Conservation (phyloP, 1,140 invertebrate genomes). For the Halictus rubicundus region DNA sequence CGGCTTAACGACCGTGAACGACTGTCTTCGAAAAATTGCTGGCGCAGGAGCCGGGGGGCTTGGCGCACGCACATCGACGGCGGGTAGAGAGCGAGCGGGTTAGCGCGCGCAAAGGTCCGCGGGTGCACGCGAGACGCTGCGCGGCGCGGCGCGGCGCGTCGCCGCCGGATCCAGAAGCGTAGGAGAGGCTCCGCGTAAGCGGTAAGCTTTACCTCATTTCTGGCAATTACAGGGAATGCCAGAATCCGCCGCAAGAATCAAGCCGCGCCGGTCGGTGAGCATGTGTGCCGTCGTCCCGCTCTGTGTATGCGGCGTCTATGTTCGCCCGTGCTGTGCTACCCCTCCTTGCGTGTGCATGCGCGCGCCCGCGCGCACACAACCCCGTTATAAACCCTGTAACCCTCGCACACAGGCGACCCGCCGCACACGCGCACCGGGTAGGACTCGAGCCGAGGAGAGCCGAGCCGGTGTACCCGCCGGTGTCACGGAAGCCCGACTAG, state of each 20-base stretch:
- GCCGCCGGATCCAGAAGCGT: slow-evolving; percentile 50
- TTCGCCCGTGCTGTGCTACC: slow-evolving; percentile 47
- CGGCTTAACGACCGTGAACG: slow-evolving; percentile 3
- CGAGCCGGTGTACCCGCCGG: slow-evolving; percentile 48
- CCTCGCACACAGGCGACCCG: slow-evolving; percentile 7
- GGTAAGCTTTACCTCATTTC: slow-evolving; percentile 79
- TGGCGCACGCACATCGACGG: not conserved
- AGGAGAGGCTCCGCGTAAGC: slow-evolving; percentile 71
- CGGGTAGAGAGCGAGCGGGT: not conserved
- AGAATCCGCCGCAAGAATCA: slow-evolving; percentile 80
- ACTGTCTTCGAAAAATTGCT: slow-evolving; percentile 27
- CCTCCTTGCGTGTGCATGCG: slow-evolving; percentile 40
- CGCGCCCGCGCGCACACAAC: slow-evolving; percentile 1
- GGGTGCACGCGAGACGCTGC: not conserved
- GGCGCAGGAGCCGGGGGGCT: not conserved
- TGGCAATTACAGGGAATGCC: slow-evolving; percentile 78
- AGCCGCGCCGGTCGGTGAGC: slow-evolving; percentile 65
- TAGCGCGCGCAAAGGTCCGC: slow-evolving; percentile 50
- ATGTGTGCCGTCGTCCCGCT: not conserved
- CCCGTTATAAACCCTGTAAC: slow-evolving; percentile 29
- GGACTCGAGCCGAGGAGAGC: not conserved
- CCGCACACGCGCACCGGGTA: slow-evolving; percentile 2
- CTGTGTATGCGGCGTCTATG: slow-evolving; percentile 36
- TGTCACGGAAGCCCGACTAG: slow-evolving; percentile 63
- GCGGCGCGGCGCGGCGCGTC: no score